phyloP scores from a whole-genome alignment of 1,140 invertebrate species.

The Rhopalosiphum maidis region DNA sequence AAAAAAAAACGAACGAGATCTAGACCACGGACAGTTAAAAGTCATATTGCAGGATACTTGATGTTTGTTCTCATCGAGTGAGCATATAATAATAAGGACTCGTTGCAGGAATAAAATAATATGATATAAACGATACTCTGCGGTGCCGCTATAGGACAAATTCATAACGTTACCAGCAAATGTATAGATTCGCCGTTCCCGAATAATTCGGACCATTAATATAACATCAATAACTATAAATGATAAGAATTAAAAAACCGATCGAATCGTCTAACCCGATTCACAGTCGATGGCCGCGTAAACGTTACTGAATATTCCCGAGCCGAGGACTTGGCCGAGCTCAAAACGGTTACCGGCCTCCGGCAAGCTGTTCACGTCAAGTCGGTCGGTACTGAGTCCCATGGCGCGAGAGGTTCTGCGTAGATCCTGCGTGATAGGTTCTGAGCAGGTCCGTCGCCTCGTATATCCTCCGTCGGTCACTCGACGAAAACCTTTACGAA shows the following conservation, averaged over 20 bases:
- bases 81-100: background rate
- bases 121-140: background rate
- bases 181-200: background rate
- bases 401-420: background rate
- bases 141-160: background rate
- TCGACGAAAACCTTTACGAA: background rate
- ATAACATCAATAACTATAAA: no score
- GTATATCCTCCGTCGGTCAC: background rate
- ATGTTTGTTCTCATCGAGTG: background rate
- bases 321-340: slow-evolving; percentile 72
- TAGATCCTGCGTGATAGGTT: background rate
- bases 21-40: background rate
- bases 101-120: background rate
- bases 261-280: slow-evolving; percentile 64
- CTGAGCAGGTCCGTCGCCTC: background rate
- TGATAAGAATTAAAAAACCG: no score
- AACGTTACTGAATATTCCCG: slow-evolving; percentile 78
- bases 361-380: slow-evolving; percentile 67
- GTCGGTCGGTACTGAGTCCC: background rate
- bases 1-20: background rate
- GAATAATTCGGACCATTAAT: no score
- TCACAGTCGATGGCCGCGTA: slow-evolving; percentile 77
- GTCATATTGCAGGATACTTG: no score
- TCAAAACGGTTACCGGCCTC: slow-evolving; percentile 73
- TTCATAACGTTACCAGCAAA: background rate